These are phyloP conservation scores for Dicentrarchus labrax DNA, from an alignment of 2,113 vertebrate genomes.

Conservation along the genomic window DNA sequence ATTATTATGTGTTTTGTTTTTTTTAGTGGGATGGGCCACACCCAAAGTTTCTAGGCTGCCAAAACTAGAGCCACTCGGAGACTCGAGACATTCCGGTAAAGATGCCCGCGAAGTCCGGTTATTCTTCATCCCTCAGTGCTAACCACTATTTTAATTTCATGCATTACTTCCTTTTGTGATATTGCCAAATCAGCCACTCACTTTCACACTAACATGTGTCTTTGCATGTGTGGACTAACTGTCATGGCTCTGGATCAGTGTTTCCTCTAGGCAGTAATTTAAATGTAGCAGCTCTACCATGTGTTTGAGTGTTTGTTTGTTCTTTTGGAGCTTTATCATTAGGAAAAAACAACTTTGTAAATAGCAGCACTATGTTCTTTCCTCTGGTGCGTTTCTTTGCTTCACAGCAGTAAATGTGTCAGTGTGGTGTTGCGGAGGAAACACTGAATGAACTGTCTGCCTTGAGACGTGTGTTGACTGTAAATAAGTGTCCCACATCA, in stretches of 20 bases:
- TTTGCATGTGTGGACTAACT: slow-evolving; percentile 13
- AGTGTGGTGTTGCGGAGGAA: slow-evolving; percentile 43
- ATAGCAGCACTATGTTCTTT: neutral
- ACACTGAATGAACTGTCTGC: slow-evolving; percentile 52
- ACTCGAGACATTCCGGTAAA: slow-evolving; percentile 84
- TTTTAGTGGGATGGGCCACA: slow-evolving; percentile 87
- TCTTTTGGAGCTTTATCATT: neutral
- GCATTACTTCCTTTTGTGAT: neutral
- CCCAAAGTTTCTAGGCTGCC: slow-evolving; percentile 86
- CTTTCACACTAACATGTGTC: slow-evolving; percentile 31
- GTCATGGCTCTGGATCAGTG: neutral
- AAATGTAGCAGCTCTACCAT: neutral
- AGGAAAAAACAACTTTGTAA: neutral
- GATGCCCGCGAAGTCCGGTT: slow-evolving; percentile 4
- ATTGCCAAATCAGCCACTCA: neutral
- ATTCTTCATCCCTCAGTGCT: neutral
- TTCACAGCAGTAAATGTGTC: neutral
- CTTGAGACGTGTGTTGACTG: slow-evolving; percentile 26
- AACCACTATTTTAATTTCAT: neutral
- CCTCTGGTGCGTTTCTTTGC: neutral
- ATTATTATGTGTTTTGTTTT: neutral
- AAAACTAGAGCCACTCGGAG: slow-evolving; percentile 85
- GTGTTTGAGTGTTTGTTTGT: neutral
- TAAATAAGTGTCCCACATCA: slow-evolving; percentile 39
- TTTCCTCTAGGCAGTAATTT: slow-evolving; percentile 27